Evolutionary conservation across 2,113 vertebrate genomes (phyloP).

Genomic region (Serinus canaria): DNA sequence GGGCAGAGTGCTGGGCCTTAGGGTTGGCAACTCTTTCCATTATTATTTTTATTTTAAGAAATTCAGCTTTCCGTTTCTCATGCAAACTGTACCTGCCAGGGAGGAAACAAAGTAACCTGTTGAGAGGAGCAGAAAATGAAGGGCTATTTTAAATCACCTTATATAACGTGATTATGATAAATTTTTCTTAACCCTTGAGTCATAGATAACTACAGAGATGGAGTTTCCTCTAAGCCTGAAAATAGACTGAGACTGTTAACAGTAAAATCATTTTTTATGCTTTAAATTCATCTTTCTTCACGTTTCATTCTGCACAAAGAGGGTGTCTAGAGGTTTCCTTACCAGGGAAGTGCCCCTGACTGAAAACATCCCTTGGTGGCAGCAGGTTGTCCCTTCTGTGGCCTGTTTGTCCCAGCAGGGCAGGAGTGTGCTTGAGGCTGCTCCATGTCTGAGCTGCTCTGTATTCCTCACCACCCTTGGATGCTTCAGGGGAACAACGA

Average conservation of each 20-base stretch:
- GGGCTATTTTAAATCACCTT: constrained; percentile 11
- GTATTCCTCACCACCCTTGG: not conserved
- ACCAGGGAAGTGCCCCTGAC: not conserved
- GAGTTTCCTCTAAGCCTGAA: not conserved
- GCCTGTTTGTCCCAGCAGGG: not conserved
- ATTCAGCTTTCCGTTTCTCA: not conserved
- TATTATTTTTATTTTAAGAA: not conserved
- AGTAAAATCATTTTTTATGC: not conserved
- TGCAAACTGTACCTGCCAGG: not conserved
- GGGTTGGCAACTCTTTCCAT: not conserved
- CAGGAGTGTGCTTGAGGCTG: not conserved
- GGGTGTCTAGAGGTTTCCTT: not conserved
- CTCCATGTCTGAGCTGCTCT: accelerated
- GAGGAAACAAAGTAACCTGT: not conserved
- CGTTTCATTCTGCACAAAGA: not conserved
- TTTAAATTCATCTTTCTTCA: not conserved
- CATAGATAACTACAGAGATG: not conserved
- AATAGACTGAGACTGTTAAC: not conserved
- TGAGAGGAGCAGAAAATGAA: constrained; percentile 33
- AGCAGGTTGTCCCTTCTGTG: not conserved
- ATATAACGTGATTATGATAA: not conserved
- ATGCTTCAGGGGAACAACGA: not conserved
- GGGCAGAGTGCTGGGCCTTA: not conserved
- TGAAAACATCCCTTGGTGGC: not conserved
- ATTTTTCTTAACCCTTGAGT: not conserved